Percentiles rank a stretch among this genome's conserved stretches.
Evolutionary conservation across 92 coral and sea anemone genomes (phyloP).

Genomic region (Epizoanthus illoricatus): DNA sequence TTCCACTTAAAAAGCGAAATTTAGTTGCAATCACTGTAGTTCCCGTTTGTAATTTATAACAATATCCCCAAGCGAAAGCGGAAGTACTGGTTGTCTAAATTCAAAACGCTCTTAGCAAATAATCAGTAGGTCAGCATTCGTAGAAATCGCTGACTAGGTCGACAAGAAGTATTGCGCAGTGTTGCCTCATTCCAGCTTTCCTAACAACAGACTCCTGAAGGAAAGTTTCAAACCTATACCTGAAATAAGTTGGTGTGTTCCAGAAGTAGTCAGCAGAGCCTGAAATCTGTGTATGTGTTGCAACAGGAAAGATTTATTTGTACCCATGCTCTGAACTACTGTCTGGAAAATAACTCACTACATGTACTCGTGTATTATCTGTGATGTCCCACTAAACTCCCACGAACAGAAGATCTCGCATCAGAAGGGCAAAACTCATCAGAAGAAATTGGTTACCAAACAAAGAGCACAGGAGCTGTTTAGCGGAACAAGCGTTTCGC

Average conservation of each 20-base stretch:
- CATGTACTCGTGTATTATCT: slow-evolving; percentile 54
- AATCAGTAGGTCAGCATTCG: neutral
- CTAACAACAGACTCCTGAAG: neutral
- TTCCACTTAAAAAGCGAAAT: slow-evolving; percentile 20
- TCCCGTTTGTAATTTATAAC: slow-evolving; percentile 15
- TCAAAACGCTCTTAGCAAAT: neutral
- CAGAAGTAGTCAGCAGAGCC: too few species aligned
- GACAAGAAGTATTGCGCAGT: neutral
- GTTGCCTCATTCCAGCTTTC: neutral
- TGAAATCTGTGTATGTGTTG: too few species aligned
- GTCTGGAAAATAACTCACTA: neutral
- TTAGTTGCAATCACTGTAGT: neutral
- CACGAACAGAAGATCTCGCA: slow-evolving; percentile 51
- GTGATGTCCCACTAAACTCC: slow-evolving; percentile 58
- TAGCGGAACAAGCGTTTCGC: slow-evolving; percentile 47
- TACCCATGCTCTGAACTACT: neutral
- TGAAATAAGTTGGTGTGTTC: neutral
- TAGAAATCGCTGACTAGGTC: neutral
- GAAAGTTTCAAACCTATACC: neutral
- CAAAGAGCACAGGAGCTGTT: slow-evolving; percentile 48
- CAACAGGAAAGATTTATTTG: too few species aligned
- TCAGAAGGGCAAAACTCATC: slow-evolving; percentile 55
- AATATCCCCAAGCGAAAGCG: neutral
- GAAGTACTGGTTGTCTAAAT: neutral
- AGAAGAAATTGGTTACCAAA: slow-evolving; percentile 47